A percentile compares a stretch with the other conserved stretches of the same genome.
These are phyloP conservation scores for Elephas maximus DNA, from an alignment of 2,113 vertebrate genomes.

Conservation along the genomic window DNA sequence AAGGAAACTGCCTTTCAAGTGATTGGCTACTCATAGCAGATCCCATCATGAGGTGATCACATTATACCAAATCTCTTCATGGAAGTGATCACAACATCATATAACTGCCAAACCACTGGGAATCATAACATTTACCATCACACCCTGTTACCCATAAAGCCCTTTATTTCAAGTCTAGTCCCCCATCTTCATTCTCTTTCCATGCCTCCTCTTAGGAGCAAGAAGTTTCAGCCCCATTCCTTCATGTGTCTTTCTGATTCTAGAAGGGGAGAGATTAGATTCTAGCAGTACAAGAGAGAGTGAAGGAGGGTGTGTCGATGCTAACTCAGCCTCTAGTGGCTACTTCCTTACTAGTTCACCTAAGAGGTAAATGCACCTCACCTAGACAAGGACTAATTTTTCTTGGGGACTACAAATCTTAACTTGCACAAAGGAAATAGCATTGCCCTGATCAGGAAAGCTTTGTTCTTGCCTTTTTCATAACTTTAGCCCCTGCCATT, in stretches of 20 bases:
- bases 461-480: constrained; percentile 44
- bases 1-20: no score
- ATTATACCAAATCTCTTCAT: no score
- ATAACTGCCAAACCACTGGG: no score
- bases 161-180: not conserved
- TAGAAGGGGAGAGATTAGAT: not conserved
- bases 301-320: rapidly evolving
- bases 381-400: not conserved
- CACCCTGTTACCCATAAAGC: not conserved
- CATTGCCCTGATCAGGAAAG: not conserved
- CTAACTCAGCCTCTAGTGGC: not conserved
- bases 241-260: not conserved
- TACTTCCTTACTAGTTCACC: not conserved
- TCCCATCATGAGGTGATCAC: no score
- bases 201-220: not conserved
- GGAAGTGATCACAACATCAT: no score
- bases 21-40: no score
- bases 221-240: no score
- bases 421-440: not conserved
- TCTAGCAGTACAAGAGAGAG: not conserved
- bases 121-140: no score
- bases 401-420: not conserved
- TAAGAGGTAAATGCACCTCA: not conserved
- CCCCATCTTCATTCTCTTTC: not conserved
- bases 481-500: not conserved